phyloP scores from a whole-genome alignment of 2,797 vertebrate species.

The Todus mexicanus region DNA sequence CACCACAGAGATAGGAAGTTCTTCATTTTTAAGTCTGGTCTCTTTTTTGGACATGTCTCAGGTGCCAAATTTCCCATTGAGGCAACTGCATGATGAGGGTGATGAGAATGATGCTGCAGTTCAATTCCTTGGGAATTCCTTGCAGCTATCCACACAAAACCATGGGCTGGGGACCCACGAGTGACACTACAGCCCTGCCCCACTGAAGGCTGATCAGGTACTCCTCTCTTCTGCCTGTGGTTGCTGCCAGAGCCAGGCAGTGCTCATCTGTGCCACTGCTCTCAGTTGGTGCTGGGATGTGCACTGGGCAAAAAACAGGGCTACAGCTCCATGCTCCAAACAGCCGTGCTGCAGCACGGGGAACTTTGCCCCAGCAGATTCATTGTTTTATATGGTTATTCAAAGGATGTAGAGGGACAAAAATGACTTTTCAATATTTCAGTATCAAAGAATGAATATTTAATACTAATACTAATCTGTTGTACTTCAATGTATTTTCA shows the following conservation, averaged over 20 bases:
- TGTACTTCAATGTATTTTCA: background rate
- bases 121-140: background rate
- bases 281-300: accelerated
- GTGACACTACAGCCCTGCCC: background rate
- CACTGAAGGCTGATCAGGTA: background rate
- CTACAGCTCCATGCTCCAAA: background rate
- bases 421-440: background rate
- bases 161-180: background rate
- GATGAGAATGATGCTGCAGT: background rate
- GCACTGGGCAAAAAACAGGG: background rate
- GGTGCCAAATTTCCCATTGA: background rate
- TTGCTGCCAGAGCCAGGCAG: background rate
- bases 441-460: background rate
- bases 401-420: background rate
- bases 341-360: accelerated
- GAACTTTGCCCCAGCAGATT: background rate
- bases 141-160: background rate
- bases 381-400: background rate
- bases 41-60: background rate
- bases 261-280: background rate
- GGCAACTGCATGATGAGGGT: background rate
- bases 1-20: background rate
- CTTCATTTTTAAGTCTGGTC: background rate
- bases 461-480: background rate
- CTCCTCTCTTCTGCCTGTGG: background rate